Evolutionary conservation across 2,797 vertebrate genomes (phyloP), one percentile per base, ranked within the genome.

Genomic region (Micrastur ruficollis): DNA sequence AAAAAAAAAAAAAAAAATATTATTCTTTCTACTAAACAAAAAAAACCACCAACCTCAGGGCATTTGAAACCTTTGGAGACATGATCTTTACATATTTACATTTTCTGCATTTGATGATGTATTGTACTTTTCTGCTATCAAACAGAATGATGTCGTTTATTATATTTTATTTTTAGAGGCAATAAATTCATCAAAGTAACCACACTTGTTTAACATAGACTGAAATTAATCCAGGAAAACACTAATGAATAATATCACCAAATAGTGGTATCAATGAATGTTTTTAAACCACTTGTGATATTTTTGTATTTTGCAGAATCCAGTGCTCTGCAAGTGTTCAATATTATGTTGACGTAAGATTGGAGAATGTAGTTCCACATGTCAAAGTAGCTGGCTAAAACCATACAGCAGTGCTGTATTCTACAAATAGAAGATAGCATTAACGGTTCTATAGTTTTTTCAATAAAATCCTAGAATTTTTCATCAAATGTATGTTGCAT

Each of bases 311-410:
- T 56, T 62, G 38, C 50, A 62, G 26, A 81, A 83, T 40, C 18
- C 4, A 18, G 25, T 22, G 42, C 23, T 88, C 12, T 81, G 56
- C 9, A 78, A 53, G 34, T n/a, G 17, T 22, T 59, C 38, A 38
- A 4, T 36, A 7, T 58, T 61, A 11, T 5, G 17, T 34, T 58
- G 17, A 22, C 0, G 0, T 68, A 46, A 67, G 49, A 14, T 17
- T 56, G 13, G 31, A 46, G 65, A 59, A 67, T 12, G 6, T 25
- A 67, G 34, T 31, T 23, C 36, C 18, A 50, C 11, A 4, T 78
- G 31, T 17, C 25, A 65, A 22, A 6, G 49, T 6, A 53, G 36
- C 9, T 62, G 12, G 20, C 59, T 73, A 25, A 59, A 88, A 67
- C 11, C 11, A 5, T n/a, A 25, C 6, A 58, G 38, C 53, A 55